Evolutionary conservation across 1,140 invertebrate species (phyloP).

Genomic region (Artemia franciscana): DNA sequence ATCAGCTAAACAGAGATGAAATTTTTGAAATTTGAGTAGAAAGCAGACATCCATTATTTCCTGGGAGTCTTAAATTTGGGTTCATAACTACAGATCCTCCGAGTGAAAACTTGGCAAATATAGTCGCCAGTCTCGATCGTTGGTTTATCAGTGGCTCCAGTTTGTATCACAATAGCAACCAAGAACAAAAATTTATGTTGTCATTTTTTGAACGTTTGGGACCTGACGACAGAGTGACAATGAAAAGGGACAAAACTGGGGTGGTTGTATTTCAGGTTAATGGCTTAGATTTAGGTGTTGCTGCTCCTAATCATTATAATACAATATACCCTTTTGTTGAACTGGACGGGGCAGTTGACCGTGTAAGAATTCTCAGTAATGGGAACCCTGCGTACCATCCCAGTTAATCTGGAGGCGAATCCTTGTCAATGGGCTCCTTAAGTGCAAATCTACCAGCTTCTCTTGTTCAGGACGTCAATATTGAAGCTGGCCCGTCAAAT

Average conservation of each 20-base stretch:
- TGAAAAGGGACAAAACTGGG: slow-evolving; percentile 25
- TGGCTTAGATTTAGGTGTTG: slow-evolving; percentile 60
- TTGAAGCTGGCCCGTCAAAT: background rate
- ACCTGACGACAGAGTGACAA: slow-evolving; percentile 33
- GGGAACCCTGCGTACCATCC: background rate
- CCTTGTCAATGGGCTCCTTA: slow-evolving; percentile 1
- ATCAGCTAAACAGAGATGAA: slow-evolving; percentile 26
- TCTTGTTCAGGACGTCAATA: slow-evolving; percentile 3
- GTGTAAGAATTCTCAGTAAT: background rate
- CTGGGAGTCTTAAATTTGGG: slow-evolving; percentile 48
- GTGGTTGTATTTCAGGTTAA: slow-evolving; percentile 38
- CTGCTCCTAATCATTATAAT: slow-evolving; percentile 26
- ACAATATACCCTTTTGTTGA: slow-evolving; percentile 11
- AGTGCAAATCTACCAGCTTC: background rate
- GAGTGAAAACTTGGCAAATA: slow-evolving; percentile 17
- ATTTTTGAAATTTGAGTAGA: slow-evolving; percentile 35
- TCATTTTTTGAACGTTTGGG: slow-evolving; percentile 50
- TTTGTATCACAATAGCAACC: background rate
- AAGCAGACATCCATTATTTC: slow-evolving; percentile 34
- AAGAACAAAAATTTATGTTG: slow-evolving; percentile 34
- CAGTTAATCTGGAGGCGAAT: background rate
- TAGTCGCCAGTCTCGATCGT: too few species aligned
- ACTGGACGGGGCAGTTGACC: slow-evolving; percentile 9
- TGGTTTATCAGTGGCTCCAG: slow-evolving; percentile 22
- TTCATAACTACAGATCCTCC: slow-evolving; percentile 39